These are phyloP conservation scores for Enteromius argenteus DNA, from an alignment of 2,797 vertebrate genomes.

Conservation along the genomic window DNA sequence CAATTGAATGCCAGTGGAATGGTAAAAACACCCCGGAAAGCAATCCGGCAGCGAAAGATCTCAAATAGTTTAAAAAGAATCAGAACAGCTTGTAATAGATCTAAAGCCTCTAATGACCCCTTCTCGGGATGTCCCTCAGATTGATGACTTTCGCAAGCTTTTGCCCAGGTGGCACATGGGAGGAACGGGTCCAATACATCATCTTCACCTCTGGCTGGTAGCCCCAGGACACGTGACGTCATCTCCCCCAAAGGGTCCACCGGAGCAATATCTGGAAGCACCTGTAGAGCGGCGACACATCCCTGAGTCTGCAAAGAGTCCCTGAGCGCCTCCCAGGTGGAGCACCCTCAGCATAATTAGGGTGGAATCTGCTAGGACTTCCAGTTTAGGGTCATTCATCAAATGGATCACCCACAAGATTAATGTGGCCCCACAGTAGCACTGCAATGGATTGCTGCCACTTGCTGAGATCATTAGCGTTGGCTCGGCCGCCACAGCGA, in stretches of 20 bases:
- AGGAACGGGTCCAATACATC: constrained; percentile 58
- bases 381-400: constrained; percentile 81
- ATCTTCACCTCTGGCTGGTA: constrained; percentile 63
- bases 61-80: constrained; percentile 63
- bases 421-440: constrained; percentile 78
- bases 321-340: constrained; percentile 72
- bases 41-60: constrained; percentile 58
- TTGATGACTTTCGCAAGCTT: constrained; percentile 70
- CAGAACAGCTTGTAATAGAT: constrained; percentile 62
- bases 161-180: constrained; percentile 65
- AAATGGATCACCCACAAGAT: constrained; percentile 81
- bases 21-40: constrained; percentile 64
- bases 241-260: constrained; percentile 57
- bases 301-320: constrained; percentile 71
- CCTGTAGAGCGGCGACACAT: constrained; percentile 60
- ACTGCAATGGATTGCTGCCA: constrained; percentile 84
- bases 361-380: constrained; percentile 79
- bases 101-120: constrained; percentile 68
- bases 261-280: constrained; percentile 54
- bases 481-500: constrained; percentile 75
- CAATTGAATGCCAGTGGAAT: constrained; percentile 67
- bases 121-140: constrained; percentile 65
- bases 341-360: constrained; percentile 82
- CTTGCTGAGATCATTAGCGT: constrained; percentile 84
- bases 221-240: constrained; percentile 56